phyloP scores from a whole-genome alignment of 2,888 invertebrate genomes.

The Protophormia terraenovae region DNA sequence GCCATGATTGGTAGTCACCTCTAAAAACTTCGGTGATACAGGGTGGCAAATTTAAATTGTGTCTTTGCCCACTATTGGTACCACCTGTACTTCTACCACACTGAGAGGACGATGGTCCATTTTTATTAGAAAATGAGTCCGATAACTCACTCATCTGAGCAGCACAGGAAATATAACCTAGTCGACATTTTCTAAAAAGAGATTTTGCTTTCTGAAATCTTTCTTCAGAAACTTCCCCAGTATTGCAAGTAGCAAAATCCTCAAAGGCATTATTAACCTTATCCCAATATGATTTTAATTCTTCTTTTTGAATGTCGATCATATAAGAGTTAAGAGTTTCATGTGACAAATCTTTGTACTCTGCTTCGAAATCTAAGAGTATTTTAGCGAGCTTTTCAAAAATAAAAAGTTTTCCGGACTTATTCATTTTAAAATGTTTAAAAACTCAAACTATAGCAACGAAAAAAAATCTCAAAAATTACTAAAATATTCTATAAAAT shows the following conservation, averaged over 20 bases:
- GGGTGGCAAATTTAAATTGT: background rate
- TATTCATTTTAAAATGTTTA: no score
- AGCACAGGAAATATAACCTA: no score
- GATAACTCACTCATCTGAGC: background rate
- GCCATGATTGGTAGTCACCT: background rate
- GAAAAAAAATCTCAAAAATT: no score
- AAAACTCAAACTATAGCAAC: no score
- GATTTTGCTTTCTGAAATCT: background rate
- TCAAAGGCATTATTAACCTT: background rate
- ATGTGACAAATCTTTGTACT: background rate
- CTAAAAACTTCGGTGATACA: background rate
- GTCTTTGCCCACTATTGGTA: background rate
- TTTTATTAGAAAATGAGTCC: background rate
- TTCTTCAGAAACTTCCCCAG: background rate
- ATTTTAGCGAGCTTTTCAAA: no score
- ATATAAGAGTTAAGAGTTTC: background rate
- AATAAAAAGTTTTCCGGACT: no score
- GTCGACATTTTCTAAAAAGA: background rate
- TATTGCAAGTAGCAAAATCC: background rate
- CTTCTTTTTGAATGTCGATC: background rate
- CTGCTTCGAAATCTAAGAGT: background rate
- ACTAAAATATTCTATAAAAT: no score
- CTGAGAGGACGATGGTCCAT: background rate
- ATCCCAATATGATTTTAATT: background rate
- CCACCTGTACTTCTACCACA: background rate